These are phyloP conservation scores for Heliconius himera DNA, from an alignment of 1,140 invertebrate genomes.

Conservation along the genomic window DNA sequence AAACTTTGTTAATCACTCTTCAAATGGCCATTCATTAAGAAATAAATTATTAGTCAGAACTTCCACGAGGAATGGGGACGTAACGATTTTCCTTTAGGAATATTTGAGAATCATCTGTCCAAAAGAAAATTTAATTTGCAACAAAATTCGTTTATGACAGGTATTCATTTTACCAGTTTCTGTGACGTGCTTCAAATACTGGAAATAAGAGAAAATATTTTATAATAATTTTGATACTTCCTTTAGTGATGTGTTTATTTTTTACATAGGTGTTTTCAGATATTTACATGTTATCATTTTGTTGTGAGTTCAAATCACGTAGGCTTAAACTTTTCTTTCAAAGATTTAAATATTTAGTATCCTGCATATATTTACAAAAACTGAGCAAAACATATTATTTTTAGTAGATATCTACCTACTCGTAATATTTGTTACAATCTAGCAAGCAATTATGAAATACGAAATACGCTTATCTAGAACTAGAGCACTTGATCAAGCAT, in stretches of 20 bases:
- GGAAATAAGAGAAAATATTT: neutral
- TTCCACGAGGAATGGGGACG: constrained; percentile 3
- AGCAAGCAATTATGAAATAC: no score
- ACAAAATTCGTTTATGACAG: constrained; percentile 11
- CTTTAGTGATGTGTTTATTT: neutral
- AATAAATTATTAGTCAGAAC: constrained; percentile 28
- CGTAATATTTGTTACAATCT: no score
- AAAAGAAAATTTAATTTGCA: constrained; percentile 16
- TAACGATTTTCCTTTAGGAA: neutral
- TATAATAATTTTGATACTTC: neutral
- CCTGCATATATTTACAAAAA: no score
- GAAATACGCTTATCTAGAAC: no score
- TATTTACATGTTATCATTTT: no score
- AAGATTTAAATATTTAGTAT: no score
- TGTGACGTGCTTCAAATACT: neutral
- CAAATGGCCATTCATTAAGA: constrained; percentile 54
- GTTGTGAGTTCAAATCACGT: no score
- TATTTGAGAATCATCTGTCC: constrained; percentile 7
- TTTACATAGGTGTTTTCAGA: no score
- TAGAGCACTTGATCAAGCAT: no score
- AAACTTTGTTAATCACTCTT: constrained; percentile 66
- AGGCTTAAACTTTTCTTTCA: no score
- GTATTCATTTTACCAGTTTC: neutral
- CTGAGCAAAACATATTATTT: no score
- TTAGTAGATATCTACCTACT: no score